phyloP scores from a whole-genome alignment of 2,113 vertebrate species.

The Cololabis saira region DNA sequence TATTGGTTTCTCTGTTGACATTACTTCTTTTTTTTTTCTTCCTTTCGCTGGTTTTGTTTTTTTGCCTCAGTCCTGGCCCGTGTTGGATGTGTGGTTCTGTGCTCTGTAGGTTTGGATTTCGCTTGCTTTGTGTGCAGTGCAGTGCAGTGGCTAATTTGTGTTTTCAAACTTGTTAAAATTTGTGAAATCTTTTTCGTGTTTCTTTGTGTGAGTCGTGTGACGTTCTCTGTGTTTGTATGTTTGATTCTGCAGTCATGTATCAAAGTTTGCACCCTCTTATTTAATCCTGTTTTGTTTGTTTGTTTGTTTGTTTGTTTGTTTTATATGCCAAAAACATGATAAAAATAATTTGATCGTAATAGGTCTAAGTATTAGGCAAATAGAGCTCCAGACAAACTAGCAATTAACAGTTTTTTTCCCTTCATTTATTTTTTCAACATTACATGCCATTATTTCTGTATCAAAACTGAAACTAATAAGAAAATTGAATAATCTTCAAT shows the following conservation, averaged over 20 bases:
- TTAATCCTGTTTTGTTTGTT: too few relatives aligned
- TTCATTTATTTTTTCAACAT: too few relatives aligned
- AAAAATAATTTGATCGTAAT: too few relatives aligned
- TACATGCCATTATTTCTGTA: too few relatives aligned
- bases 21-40: slow-evolving; percentile 31
- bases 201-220: not conserved
- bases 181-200: not conserved
- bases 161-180: not conserved
- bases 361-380: too few relatives aligned
- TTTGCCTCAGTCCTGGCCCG: slow-evolving; percentile 44
- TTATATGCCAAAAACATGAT: too few relatives aligned
- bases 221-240: not conserved
- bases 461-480: too few relatives aligned
- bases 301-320: too few relatives aligned
- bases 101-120: slow-evolving; percentile 58
- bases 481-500: too few relatives aligned
- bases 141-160: slow-evolving; percentile 29
- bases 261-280: too few relatives aligned
- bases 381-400: too few relatives aligned
- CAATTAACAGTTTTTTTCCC: too few relatives aligned
- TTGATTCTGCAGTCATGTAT: not conserved
- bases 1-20: slow-evolving; percentile 22
- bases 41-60: slow-evolving; percentile 27
- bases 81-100: slow-evolving; percentile 66
- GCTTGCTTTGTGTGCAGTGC: slow-evolving; percentile 10